Conservation (phyloP, 1,140 invertebrate genomes). For the Gonioctena quinquepunctata region DNA sequence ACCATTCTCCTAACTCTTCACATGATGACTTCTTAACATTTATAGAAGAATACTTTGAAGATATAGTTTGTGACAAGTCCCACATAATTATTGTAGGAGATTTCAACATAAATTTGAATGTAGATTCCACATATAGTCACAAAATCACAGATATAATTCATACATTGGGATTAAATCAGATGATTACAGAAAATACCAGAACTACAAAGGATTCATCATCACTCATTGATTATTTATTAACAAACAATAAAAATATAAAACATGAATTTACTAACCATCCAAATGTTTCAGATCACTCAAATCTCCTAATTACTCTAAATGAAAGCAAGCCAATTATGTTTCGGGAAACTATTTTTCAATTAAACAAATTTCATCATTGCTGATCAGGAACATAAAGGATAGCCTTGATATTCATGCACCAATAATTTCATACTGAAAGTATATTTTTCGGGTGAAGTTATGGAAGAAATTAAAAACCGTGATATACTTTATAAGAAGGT, state of each 20-base stretch:
- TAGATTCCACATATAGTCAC: background rate
- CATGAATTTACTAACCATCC: background rate
- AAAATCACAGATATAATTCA: background rate
- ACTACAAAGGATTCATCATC: background rate
- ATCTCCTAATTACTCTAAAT: no score
- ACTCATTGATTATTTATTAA: background rate
- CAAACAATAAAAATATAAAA: background rate
- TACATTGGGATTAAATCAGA: background rate
- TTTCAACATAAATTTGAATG: background rate
- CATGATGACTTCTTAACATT: background rate
- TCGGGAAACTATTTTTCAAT: no score
- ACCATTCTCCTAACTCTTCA: background rate
- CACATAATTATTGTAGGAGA: background rate
- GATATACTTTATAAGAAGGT: no score
- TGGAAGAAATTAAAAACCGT: no score
- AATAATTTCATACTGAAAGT: no score
- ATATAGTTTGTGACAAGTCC: background rate
- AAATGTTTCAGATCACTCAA: no score
- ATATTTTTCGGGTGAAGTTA: no score
- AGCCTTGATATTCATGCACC: no score
- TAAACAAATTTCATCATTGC: no score
- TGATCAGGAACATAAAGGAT: no score
- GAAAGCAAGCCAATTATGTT: no score
- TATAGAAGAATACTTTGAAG: background rate
- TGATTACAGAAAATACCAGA: background rate